These are phyloP conservation scores for Aix galericulata DNA, from an alignment of 2,113 vertebrate species.

Conservation along the genomic window DNA sequence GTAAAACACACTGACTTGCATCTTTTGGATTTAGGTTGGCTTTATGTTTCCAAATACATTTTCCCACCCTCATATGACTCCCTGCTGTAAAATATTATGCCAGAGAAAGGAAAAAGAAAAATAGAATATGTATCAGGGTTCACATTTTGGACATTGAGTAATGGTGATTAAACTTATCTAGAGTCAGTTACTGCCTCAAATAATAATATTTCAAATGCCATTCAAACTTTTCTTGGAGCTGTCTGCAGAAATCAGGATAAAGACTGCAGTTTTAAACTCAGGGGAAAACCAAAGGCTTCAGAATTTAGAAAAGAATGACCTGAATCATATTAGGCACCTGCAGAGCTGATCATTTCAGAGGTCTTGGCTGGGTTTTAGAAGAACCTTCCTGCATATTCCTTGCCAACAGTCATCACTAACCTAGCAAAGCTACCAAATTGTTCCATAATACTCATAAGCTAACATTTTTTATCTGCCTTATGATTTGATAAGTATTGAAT, in stretches of 20 bases:
- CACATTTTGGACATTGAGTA: neutral
- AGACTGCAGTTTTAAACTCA: neutral
- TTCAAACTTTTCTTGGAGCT: neutral
- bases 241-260: neutral
- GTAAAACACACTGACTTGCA: neutral
- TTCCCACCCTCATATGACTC: slow-evolving; percentile 23
- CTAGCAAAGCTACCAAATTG: neutral
- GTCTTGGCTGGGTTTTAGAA: neutral
- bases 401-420: neutral
- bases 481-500: neutral
- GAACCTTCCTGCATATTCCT: neutral
- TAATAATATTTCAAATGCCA: slow-evolving; percentile 17
- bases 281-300: neutral
- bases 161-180: slow-evolving; percentile 7
- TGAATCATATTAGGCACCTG: neutral
- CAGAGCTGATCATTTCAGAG: neutral
- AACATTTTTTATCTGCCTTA: neutral
- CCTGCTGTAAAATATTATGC: slow-evolving; percentile 22
- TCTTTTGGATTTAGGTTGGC: slow-evolving; percentile 13
- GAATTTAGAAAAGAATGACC: neutral
- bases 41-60: slow-evolving; percentile 36
- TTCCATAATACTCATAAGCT: neutral
- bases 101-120: slow-evolving; percentile 15
- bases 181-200: neutral
- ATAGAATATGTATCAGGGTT: slow-evolving; percentile 13